Evolutionary conservation across 1,140 invertebrate genomes (phyloP), one percentile per base, ranked within the genome.

Genomic region (Aphelenchoides fujianensis): DNA sequence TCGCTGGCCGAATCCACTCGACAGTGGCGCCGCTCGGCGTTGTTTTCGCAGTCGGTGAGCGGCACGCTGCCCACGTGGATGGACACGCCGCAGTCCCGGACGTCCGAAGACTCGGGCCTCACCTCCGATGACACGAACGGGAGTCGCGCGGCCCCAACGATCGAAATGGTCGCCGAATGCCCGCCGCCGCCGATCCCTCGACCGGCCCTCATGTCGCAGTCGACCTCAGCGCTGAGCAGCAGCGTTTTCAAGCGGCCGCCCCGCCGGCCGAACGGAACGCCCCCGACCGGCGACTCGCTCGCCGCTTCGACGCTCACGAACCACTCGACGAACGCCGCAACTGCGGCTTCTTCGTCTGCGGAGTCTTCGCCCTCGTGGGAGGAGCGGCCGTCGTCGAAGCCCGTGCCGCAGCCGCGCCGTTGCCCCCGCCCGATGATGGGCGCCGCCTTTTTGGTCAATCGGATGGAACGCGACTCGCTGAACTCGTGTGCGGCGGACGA

Each of bases 401-500:
- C 68, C 12, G 30, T 70, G 32, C 67, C 67, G 34, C 19, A 23
- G 3, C 68, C 55, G 37, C 54, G 64, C 54, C 23, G 28, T 9
- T 61, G 59, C n/a, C 27, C 2, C 37, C 71, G 55, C n/a, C 77
- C 32, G 2, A 73, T 62, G 23, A 78, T 71, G 31, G 55, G 54
- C 12, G 35, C 23, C 41, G 12, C n/a, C 19, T 72, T 27, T 63
- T 30, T 9, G n/a, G 27, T 32, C 3, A 68, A 73, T 72, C 36
- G 77, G 78, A 73, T 82, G 7, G 78, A 79, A 69, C 3, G 78
- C 23, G 78, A 79, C 63, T 74, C 71, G 31, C 54, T 79, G 30
- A 81, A 79, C 27, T 79, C 78, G 1, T 81, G 74, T 55, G 74
- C 57, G 30, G 78, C 54, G 28, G 79, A 79, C 37, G 78, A 81